Percentiles rank a stretch among this genome's conserved stretches.
These are phyloP conservation scores for Parasteatoda lunata DNA, from an alignment of 2,888 invertebrate species.

Conservation along the genomic window DNA sequence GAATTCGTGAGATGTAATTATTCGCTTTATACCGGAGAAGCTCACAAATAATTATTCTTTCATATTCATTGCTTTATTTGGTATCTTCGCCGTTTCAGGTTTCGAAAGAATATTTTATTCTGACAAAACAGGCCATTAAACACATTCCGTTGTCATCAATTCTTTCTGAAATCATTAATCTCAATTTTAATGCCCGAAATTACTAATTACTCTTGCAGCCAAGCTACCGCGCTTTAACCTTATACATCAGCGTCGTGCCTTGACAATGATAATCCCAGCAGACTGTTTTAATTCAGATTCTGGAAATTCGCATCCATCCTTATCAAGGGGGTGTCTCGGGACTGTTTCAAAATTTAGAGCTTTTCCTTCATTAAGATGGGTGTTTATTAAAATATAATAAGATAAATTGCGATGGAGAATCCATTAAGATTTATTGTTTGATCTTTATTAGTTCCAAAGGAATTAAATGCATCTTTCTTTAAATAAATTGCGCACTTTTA, in stretches of 20 bases:
- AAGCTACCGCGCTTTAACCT: conserved; percentile 42
- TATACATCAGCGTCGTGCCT: conserved; percentile 58
- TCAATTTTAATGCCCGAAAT: conserved; percentile 67
- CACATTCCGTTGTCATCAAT: conserved; percentile 68
- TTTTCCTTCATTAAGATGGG: neutral
- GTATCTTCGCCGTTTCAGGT: conserved; percentile 66
- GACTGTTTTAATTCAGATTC: conserved; percentile 67
- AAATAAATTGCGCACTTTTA: no score
- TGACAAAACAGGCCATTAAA: conserved; percentile 66
- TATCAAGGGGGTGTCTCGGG: conserved; percentile 41
- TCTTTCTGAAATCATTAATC: conserved; percentile 51
- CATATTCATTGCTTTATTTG: conserved; percentile 67
- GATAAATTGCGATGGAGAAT: neutral
- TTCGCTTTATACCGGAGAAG: conserved; percentile 30
- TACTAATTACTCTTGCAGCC: conserved; percentile 63
- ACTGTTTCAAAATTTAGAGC: conserved; percentile 3
- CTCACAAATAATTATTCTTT: conserved; percentile 62
- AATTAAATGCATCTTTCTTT: neutral
- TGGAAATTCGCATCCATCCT: conserved; percentile 46
- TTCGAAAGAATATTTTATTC: conserved; percentile 65
- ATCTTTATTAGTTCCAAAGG: neutral
- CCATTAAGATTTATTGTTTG: neutral
- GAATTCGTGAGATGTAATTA: conserved; percentile 39
- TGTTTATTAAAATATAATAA: conserved; percentile 1
- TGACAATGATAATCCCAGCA: conserved; percentile 66